Base-by-base conservation (phyloP, 2,888 invertebrate species). In the Hypomecis atomaria region DNA sequence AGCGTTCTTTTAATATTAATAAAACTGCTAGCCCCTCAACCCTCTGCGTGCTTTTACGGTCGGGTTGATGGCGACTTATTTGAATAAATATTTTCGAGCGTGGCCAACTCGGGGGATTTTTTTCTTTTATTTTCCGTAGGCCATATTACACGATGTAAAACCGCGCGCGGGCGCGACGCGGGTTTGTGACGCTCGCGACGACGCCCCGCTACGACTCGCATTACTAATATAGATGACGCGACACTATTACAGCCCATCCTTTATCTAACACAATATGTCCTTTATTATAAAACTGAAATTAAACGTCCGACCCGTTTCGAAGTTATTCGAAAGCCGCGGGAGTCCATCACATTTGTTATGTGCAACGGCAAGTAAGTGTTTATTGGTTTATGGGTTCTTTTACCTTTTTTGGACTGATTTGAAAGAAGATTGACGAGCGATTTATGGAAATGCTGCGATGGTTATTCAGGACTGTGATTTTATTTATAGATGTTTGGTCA, bases 1-100 rank as follows among this genome's bases (percentile, higher is more conserved):
- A 89, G 88, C 88, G 86, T 91, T 89, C 89, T 86, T 91, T 92
- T 89, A 90, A 90, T 92, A 91, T 90, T 90, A 92, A 91, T 92
- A 90, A 90, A 91, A 89, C 82, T 85, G 86, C 86, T 87, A 83
- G 86, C 85, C 85, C 83, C 83, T 86, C 87, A 89, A 87, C 89
- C 90, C 90, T 89, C 83, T 77, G 84, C 85, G 84, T 85, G 82
- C 86, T 88, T 90, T 91, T 89, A 92, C 89, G 90, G 89, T 88
- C 84, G 88, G 88, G 78, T 90, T 89, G 87, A 89, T 89, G 86
- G 89, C 85, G 85, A 89, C 89, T 88, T 90, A 91, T 92, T 92
- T 92, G 87, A 92, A 92, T 92, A 90, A 91, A 92, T 91, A 90
- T 90, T 88, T 90, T 84, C 73, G 84, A 87, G 84, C 79, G 84